Conservation (phyloP, 2,888 invertebrate genomes). For the Netelia virgata region DNA sequence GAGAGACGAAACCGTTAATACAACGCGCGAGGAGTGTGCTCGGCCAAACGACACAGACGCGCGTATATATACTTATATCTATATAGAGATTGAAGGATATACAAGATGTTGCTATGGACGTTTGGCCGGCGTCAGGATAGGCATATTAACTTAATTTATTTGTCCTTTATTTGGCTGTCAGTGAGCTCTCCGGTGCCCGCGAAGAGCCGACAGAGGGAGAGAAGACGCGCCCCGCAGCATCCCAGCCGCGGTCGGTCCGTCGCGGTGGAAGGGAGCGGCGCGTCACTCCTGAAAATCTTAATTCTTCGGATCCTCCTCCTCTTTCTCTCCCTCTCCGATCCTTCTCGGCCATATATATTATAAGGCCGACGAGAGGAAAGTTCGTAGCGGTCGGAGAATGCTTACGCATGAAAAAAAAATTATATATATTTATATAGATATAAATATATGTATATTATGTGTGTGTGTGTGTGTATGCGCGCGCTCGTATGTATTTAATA, state of each 20-base stretch:
- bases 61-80: neutral
- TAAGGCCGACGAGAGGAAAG: slow-evolving; percentile 51
- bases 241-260: neutral
- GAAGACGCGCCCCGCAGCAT: slow-evolving; percentile 70
- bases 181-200: slow-evolving; percentile 68
- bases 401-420: slow-evolving; percentile 15
- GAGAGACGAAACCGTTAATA: slow-evolving; percentile 55
- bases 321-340: slow-evolving; percentile 16
- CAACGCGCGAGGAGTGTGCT: slow-evolving; percentile 44
- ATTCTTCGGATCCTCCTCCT: slow-evolving; percentile 68
- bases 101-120: slow-evolving; percentile 69
- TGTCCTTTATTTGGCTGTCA: slow-evolving; percentile 84
- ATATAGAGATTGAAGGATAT: slow-evolving; percentile 24
- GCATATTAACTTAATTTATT: slow-evolving; percentile 84
- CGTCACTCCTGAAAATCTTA: slow-evolving; percentile 78
- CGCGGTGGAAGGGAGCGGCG: slow-evolving; percentile 73
- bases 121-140: slow-evolving; percentile 73
- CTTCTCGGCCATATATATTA: slow-evolving; percentile 16
- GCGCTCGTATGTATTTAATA: neutral
- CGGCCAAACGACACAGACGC: slow-evolving; percentile 27
- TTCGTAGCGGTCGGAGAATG: slow-evolving; percentile 38
- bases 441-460: no score
- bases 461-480: no score
- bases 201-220: slow-evolving; percentile 72
- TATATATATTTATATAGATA: slow-evolving; percentile 7